Evolutionary conservation across 2,797 vertebrate genomes (phyloP).

Genomic region (Garrulus glandarius): DNA sequence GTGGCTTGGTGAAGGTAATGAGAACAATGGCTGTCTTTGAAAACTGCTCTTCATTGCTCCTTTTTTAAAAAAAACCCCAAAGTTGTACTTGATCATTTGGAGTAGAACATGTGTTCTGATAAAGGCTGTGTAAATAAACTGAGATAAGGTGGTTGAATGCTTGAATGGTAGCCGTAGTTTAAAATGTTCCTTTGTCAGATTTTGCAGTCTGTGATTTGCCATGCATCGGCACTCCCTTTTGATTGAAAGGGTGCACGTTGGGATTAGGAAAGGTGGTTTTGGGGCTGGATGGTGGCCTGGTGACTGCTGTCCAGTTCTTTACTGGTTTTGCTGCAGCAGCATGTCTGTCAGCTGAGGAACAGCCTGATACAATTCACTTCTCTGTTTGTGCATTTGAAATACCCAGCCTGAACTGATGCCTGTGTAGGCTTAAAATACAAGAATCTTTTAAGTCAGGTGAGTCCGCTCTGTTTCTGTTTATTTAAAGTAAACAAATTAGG

Average conservation of each 20-base stretch:
- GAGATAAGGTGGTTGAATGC: background rate
- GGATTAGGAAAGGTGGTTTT: background rate
- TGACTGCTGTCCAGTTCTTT: background rate
- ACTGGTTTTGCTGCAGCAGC: background rate
- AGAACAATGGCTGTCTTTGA: background rate
- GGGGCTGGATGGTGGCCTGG: background rate
- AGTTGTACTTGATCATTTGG: background rate
- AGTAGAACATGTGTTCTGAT: background rate
- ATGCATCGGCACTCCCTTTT: fast-evolving
- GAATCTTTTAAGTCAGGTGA: background rate
- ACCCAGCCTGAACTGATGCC: background rate
- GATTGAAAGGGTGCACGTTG: fast-evolving
- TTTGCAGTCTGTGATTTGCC: background rate
- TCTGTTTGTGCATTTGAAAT: background rate
- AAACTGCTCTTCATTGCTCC: background rate
- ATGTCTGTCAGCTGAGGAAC: background rate
- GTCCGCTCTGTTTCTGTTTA: background rate
- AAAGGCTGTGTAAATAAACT: background rate
- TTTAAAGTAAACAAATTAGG: background rate
- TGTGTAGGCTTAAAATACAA: background rate
- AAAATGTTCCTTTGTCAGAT: background rate
- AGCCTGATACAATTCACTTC: background rate
- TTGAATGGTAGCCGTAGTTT: background rate
- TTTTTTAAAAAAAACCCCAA: background rate
- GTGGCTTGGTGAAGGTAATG: background rate